Percentiles rank a stretch among this genome's conserved stretches.
phyloP scores from a whole-genome alignment of 2,797 vertebrate species.

The Galago senegalensis region DNA sequence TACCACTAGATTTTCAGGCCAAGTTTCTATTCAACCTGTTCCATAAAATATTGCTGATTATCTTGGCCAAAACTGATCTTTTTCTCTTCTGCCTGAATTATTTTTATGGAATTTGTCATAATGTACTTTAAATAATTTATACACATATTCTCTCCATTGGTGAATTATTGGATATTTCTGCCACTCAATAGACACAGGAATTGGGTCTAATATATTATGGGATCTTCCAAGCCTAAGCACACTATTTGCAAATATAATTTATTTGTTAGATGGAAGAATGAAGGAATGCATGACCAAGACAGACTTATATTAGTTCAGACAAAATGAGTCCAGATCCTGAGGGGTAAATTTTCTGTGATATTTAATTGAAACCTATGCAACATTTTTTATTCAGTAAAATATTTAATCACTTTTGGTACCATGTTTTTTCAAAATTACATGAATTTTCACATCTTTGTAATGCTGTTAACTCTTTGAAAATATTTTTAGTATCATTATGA shows the following conservation, averaged over 20 bases:
- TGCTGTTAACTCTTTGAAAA: slow-evolving; percentile 81
- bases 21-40: slow-evolving; percentile 52
- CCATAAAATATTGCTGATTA: slow-evolving; percentile 62
- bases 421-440: slow-evolving; percentile 74
- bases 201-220: slow-evolving; percentile 44
- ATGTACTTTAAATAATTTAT: slow-evolving; percentile 62
- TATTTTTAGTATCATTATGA: slow-evolving; percentile 85
- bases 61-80: slow-evolving; percentile 46
- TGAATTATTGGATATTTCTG: slow-evolving; percentile 44
- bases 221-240: background rate
- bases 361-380: slow-evolving; percentile 66
- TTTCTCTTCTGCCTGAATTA: slow-evolving; percentile 56
- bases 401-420: slow-evolving; percentile 76
- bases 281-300: slow-evolving; percentile 60
- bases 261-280: slow-evolving; percentile 47
- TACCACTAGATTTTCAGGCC: slow-evolving; percentile 41
- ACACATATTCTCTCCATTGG: background rate
- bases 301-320: background rate
- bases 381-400: slow-evolving; percentile 71
- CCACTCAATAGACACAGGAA: slow-evolving; percentile 57
- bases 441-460: slow-evolving; percentile 79
- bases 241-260: slow-evolving; percentile 49
- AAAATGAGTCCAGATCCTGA: slow-evolving; percentile 42
- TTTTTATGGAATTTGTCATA: slow-evolving; percentile 68
- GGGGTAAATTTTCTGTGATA: slow-evolving; percentile 62